Base-by-base conservation (phyloP, 2,888 invertebrate species). In the Biston stratarius region DNA sequence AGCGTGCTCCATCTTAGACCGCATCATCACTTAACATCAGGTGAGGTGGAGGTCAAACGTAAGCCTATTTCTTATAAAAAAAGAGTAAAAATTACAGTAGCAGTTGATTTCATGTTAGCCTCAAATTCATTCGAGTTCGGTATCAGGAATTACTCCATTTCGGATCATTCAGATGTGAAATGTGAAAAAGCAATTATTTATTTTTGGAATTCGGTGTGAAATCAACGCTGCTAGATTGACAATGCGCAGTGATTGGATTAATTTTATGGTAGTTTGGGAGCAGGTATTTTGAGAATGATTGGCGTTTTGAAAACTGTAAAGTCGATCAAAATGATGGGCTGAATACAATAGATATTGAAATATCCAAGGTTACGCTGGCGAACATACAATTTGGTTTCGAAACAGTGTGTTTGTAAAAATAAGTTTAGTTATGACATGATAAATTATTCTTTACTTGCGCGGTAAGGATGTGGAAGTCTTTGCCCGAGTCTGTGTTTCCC, bases 161-260 rank as follows among this genome's bases (percentile, higher is more conserved):
- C 40, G 24, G 57, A 42, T 45, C 58, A 12, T 48, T 52, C 36
- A 0, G 52, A 36, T 52, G 36, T 38, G 36, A 57, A 57, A 51
- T 36, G 57, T 57, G 51, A 24, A 58, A 49, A 56, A 51, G 66
- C 61, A 61, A 66, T 66, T 67, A 67, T 57, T 67, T 67, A 62
- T 67, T 67, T 67, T 49, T 14, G 53, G 58, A 58, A 69, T 61
- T 36, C 24, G 51, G 53, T 56, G 47, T 60, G 57, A 47, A 68
- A 61, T 61, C 51, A 40, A 42, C 55, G 60, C 40, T 34, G 33
- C 49, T 24, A 7, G 10, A n/a, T 56, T 49, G 47, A 57, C 56
- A 52, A 56, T 61, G 60, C 49, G 51, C 45, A 7, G n/a, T 64
- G 57, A 56, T 64, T 52, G 64, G 60, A 61, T 55, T 66, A 58